Conservation (phyloP, 2,888 invertebrate species). For the Chymomyza amoena region DNA sequence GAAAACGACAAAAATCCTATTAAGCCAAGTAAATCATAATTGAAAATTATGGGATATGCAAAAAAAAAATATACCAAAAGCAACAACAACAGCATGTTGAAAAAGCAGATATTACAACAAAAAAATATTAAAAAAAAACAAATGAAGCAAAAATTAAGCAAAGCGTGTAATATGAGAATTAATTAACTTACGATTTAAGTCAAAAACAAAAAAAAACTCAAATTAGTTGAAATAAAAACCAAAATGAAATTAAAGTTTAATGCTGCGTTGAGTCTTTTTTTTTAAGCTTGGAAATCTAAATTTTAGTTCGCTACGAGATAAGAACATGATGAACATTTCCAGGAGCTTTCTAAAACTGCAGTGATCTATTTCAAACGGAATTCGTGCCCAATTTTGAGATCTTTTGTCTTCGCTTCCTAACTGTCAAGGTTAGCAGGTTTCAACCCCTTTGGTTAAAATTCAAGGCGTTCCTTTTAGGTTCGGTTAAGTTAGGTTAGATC, state of each 20-base stretch:
- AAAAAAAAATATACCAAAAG: constrained; percentile 9
- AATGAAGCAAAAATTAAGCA: constrained; percentile 42
- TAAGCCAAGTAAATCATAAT: constrained; percentile 68
- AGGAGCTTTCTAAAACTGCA: too few species aligned
- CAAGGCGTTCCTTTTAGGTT: too few species aligned
- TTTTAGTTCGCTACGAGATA: too few species aligned
- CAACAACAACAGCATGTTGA: constrained; percentile 3
- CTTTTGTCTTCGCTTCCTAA: too few species aligned
- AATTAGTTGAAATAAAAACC: constrained; percentile 59
- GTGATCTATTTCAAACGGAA: too few species aligned
- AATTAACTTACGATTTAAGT: constrained; percentile 49
- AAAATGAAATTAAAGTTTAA: constrained; percentile 36
- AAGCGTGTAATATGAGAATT: constrained; percentile 55
- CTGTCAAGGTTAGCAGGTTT: too few species aligned
- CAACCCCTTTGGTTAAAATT: too few species aligned
- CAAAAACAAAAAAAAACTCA: constrained; percentile 45
- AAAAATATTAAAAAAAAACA: constrained; percentile 26
- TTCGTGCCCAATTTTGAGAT: too few species aligned
- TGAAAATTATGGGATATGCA: constrained; percentile 33
- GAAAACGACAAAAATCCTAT: constrained; percentile 54
- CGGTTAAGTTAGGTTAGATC: too few species aligned
- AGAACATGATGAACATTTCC: too few species aligned
- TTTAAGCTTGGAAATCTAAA: too few species aligned
- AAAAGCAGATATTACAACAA: constrained; percentile 20
- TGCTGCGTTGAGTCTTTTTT: background rate